A percentile compares a stretch with the other conserved stretches of the same genome.
Evolutionary conservation across 2,113 vertebrate species (phyloP).

Genomic region (Bos taurus): DNA sequence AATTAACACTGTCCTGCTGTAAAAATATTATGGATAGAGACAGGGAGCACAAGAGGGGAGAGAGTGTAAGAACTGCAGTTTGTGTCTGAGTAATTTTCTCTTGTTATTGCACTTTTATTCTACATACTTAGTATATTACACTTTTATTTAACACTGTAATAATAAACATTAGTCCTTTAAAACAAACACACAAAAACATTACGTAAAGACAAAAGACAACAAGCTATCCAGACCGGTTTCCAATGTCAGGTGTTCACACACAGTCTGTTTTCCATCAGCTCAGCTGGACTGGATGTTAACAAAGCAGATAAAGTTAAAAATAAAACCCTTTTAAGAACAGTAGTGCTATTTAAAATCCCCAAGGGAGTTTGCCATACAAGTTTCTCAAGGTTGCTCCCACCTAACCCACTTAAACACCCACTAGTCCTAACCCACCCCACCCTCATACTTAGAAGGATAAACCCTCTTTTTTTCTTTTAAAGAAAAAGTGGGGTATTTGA

Average conservation of each 20-base stretch:
- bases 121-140: conserved; percentile 57
- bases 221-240: conserved; percentile 13
- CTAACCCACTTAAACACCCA: not conserved
- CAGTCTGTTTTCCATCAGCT: not conserved
- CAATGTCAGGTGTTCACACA: not conserved
- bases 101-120: conserved; percentile 70
- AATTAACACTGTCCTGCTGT: not conserved
- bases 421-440: not conserved
- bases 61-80: not conserved
- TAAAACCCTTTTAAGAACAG: conserved; percentile 42
- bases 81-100: conserved; percentile 42
- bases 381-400: not conserved
- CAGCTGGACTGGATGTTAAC: not conserved
- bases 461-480: conserved; percentile 25
- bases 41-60: not conserved
- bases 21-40: not conserved
- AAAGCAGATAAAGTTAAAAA: conserved; percentile 16
- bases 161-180: conserved; percentile 63
- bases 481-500: conserved; percentile 12
- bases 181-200: conserved; percentile 66
- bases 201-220: conserved; percentile 49
- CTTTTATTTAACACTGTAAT: conserved; percentile 61
- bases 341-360: conserved; percentile 32
- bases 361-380: not conserved
- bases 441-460: not conserved